Percentiles rank a stretch among this genome's conserved stretches.
Evolutionary conservation across 2,888 invertebrate species (phyloP).

Genomic region (Eupeodes latifasciatus): DNA sequence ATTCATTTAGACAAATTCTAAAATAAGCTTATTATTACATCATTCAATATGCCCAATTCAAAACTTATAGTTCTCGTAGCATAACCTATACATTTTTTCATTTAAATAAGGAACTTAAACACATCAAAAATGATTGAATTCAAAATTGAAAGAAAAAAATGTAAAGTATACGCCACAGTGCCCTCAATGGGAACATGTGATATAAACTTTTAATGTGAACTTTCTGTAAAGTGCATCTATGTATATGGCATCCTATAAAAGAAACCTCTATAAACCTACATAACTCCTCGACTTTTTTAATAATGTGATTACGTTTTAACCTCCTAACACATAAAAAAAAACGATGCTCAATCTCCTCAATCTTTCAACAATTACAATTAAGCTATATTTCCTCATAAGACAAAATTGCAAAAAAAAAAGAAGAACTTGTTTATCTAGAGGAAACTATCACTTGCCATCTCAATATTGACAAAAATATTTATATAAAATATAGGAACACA

Average conservation of each 20-base stretch:
- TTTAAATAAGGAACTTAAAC: neutral
- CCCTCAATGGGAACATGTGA: neutral
- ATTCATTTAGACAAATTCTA: too few species aligned
- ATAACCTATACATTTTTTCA: too few species aligned
- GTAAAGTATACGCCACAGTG: slow-evolving; percentile 14
- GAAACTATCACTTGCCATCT: slow-evolving; percentile 46
- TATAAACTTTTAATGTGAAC: neutral
- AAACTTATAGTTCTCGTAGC: too few species aligned
- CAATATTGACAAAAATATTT: neutral
- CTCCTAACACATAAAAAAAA: slow-evolving; percentile 18
- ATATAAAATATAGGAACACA: neutral
- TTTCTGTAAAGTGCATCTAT: neutral
- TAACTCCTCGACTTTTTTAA: neutral
- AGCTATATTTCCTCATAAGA: slow-evolving; percentile 25
- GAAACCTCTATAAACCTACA: too few species aligned
- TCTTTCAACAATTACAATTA: slow-evolving; percentile 41
- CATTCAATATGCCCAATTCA: too few species aligned
- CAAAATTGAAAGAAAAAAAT: neutral
- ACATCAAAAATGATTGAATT: neutral
- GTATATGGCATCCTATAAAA: neutral
- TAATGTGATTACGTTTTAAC: neutral
- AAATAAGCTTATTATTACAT: too few species aligned
- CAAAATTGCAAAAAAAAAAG: neutral
- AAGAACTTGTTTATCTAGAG: slow-evolving; percentile 21
- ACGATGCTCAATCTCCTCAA: slow-evolving; percentile 37